Base-by-base conservation (phyloP, 2,797 vertebrate species). In the Synaphobranchus kaupii region DNA sequence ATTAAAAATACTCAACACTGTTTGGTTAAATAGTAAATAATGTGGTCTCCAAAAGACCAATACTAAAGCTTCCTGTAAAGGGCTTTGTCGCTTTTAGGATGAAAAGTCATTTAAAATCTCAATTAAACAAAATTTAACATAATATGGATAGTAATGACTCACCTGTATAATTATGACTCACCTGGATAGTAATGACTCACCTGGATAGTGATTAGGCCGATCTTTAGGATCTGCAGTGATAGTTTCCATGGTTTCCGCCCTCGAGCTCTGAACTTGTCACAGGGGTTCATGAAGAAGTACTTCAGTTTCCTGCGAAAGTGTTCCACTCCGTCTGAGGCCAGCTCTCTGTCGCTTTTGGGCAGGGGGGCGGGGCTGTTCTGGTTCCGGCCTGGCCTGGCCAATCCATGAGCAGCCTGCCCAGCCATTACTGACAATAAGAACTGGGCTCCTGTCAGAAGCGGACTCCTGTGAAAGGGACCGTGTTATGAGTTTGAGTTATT, bases 241-340 rank as follows among this genome's bases (percentile, higher is more conserved):
- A 99, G 95, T 90, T 99, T 99, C 98, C 98, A 99, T 0, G 98
- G 98, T 86, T 98, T 99, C 88, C 98, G 97, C 15, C 97, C 96
- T 52, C 97, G 95, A 68, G 98, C 97, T 94, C 92, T 96, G 92
- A 98, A 98, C 91, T 99, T 99, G 91, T 99, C 97, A 91, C 98
- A 99, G 0, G 98, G 98, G 88, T 97, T 99, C 98, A 99, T 99
- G 91, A 99, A 99, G 92, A 97, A 99, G 92, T 98, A 99, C 89
- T 98, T 98, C 80, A 99, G 96, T 90, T 96, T 98, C 88, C 97
- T 95, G 88, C 97, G 97, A 92, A 99, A 96, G 88, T 97, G 94
- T 48, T 98, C 97, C 93, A 97, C 96, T 17, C 34, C 50, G 82
- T 90, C 90, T 0, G 91, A 88, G 86, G 94, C 91, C 84, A 87